Evolutionary conservation across 2,113 vertebrate genomes (phyloP).

Genomic region (Otocyon megalotis): DNA sequence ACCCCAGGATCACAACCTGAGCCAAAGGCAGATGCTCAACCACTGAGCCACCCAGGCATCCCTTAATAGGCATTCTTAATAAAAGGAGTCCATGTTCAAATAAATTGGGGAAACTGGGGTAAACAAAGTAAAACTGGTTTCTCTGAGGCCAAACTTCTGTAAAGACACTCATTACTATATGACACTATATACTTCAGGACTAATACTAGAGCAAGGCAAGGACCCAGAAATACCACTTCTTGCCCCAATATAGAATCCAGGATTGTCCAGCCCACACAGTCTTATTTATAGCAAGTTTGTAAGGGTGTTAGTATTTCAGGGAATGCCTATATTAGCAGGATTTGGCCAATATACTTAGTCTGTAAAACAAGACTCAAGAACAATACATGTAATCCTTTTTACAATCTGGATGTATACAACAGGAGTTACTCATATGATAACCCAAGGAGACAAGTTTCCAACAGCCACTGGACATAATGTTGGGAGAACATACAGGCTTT

Average conservation of each 20-base stretch:
- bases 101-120: neutral
- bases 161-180: neutral
- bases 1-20: no score
- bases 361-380: conserved; percentile 60
- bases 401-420: conserved; percentile 18
- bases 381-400: conserved; percentile 57
- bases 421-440: conserved; percentile 65
- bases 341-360: conserved; percentile 56
- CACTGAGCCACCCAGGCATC: no score
- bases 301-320: conserved; percentile 68
- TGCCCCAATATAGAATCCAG: neutral
- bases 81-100: neutral
- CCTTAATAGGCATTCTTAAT: neutral
- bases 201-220: neutral
- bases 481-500: conserved; percentile 64
- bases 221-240: conserved; percentile 12
- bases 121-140: neutral
- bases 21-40: no score
- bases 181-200: neutral
- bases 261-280: conserved; percentile 46
- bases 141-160: neutral
- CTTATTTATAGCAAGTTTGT: conserved; percentile 70
- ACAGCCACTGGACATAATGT: conserved; percentile 9
- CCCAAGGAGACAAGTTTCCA: conserved; percentile 68
- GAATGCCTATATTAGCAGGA: conserved; percentile 70